Base-by-base conservation (phyloP, 2,888 invertebrate genomes). In the Graphium colonna region DNA sequence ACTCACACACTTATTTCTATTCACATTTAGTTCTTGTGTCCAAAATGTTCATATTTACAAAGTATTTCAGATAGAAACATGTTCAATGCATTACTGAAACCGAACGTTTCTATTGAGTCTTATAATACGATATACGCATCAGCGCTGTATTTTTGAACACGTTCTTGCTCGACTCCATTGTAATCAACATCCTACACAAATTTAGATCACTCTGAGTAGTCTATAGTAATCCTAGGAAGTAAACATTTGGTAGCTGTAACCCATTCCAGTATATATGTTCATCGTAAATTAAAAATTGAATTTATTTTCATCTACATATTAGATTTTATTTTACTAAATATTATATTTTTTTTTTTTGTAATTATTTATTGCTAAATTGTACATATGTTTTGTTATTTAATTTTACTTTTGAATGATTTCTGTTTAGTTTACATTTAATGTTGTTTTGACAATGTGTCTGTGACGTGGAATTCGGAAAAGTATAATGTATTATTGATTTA, bases 311-410 rank as follows among this genome's bases (percentile, higher is more conserved):
- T 69, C 67, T 71, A 74, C 68, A 74, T 69, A 69, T 69, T 71
- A 70, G 69, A 71, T 66, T 68, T 64, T 69, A 64, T 66, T 64
- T 67, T 64, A 64, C 31, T 44, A 40, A 39, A 21, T 33, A 36
- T 64, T 56, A 57, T n/a, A 56, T 57, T 46, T 63, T 65, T 67
- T 36, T 71, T 73, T 75, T 75, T 79, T 81, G 80, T 84, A 79
- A 82, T 85, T 83, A 88, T 88, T 88, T 88, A 88, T 88, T 85
- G 71, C 73, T 82, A 77, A 83, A 85, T 78, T 88, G 88, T 88
- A 87, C 69, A 88, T 88, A 87, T 84, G 75, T 79, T 82, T 88
- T 87, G 87, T 88, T 88, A 88, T 87, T 88, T 88, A 88, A 86
- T 88, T 86, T 84, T 87, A 86, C 76, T 77, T 82, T 81, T 73